Evolutionary conservation across 2,113 vertebrate genomes (phyloP), one percentile per base, ranked within the genome.

Genomic region (Talpa occidentalis): DNA sequence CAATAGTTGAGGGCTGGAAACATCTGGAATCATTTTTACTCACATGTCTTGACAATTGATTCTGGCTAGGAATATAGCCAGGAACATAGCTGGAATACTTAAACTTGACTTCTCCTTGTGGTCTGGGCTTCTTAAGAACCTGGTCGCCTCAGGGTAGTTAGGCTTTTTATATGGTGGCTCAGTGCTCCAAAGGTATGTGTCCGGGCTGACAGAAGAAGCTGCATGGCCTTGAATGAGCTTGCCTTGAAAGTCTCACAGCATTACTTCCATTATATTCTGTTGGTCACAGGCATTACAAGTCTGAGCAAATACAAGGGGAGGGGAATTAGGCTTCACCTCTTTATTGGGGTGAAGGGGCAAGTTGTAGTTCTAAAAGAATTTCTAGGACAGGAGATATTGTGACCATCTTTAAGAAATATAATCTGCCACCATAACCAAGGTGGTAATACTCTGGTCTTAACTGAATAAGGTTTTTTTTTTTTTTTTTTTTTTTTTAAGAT

Each of bases 1-100:
- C 60, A 62, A 56, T 32, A 73, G 17, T 52, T 76, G 66, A 86
- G 17, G 42, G 22, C n/a, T 93, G 74, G 47, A 66, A 72, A 80
- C 73, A 80, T 73, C 64, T 89, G 42, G 84, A 77, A 83, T 60
- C 37, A 32, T 92, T 70, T 84, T 69, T 28, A 83, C 72, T 54
- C 26, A 40, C 4, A 21, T 35, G 6, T 49, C 54, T 67, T 72
- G 80, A 88, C 40, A 72, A 26, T 73, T 92, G 72, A 60, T 90
- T 74, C 30, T 88, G 64, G 26, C 24, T n/a, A 89, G 49, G 42
- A 70, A 59, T 28, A 76, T 6, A 76, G n/a, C 74, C 76, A 30
- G 35, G 16, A 10, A 86, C 35, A 49, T 90, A 19, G 52, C 30
- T 89, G 56, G 24, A 79, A 84, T 69, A 70, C 19, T 78, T 88